These are phyloP conservation scores for Ivindomyrus marchei DNA, from an alignment of 2,113 vertebrate species.

Conservation along the genomic window DNA sequence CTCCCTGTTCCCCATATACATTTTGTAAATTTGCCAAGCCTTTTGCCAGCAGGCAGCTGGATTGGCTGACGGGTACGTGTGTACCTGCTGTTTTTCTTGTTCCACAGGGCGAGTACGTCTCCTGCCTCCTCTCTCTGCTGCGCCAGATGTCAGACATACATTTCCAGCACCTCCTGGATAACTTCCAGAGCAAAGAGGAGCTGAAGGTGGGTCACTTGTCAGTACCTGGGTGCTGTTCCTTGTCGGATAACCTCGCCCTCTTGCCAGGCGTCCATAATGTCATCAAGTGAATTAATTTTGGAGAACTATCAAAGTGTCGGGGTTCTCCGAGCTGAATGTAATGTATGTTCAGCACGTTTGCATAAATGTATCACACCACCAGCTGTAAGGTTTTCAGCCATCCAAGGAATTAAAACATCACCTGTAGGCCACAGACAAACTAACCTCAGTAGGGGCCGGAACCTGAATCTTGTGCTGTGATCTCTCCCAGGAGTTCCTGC, in stretches of 20 bases:
- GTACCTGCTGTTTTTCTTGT: slow-evolving; percentile 26
- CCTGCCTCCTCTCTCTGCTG: slow-evolving; percentile 92
- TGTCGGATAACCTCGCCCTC: neutral
- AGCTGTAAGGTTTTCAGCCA: neutral
- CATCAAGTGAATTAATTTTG: neutral
- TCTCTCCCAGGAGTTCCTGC: slow-evolving; percentile 76
- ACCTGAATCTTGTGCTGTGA: too few species aligned
- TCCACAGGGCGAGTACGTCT: slow-evolving; percentile 93
- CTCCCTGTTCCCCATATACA: slow-evolving; percentile 4
- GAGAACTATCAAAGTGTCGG: neutral
- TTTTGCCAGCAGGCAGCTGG: neutral
- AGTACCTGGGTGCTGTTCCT: neutral
- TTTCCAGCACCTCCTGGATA: slow-evolving; percentile 89
- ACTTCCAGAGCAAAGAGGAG: slow-evolving; percentile 97
- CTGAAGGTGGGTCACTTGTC: slow-evolving; percentile 71
- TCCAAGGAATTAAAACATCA: neutral
- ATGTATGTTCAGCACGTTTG: neutral
- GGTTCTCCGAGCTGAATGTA: neutral
- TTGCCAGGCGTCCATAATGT: neutral
- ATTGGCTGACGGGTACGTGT: slow-evolving; percentile 32
- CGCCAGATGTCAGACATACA: slow-evolving; percentile 96
- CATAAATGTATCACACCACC: neutral
- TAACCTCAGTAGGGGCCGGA: neutral
- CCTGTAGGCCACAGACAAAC: neutral
- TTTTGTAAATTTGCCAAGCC: neutral